Conservation (phyloP, 2,113 vertebrate species). For the Heterotilapia buettikoferi region DNA sequence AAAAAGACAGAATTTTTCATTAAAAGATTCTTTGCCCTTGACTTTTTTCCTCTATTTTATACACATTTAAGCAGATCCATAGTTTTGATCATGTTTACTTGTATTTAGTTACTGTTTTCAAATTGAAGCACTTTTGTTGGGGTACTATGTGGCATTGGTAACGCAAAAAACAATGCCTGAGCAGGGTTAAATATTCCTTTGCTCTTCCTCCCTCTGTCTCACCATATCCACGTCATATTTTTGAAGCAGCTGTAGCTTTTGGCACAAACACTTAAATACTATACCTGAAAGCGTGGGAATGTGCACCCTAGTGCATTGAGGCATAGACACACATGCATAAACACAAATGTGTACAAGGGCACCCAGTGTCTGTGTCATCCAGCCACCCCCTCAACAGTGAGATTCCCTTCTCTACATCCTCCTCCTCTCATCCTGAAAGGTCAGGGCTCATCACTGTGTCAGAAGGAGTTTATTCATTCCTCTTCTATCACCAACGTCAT, state of each 20-base stretch:
- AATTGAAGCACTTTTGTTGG: background rate
- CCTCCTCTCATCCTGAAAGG: conserved; percentile 50
- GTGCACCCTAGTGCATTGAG: background rate
- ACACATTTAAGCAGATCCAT: background rate
- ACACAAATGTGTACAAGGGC: background rate
- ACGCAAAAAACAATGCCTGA: background rate
- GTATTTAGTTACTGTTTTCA: background rate
- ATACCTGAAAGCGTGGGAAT: background rate
- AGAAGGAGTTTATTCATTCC: conserved; percentile 51
- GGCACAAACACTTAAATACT: background rate
- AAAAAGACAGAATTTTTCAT: background rate
- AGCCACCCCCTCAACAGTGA: conserved; percentile 3
- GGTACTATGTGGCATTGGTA: background rate
- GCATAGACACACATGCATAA: background rate
- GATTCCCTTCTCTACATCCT: conserved; percentile 20
- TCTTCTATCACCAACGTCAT: conserved; percentile 12
- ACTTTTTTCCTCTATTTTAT: background rate
- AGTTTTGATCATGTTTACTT: background rate
- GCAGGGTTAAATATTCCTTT: background rate
- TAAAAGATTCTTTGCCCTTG: background rate
- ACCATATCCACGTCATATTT: conserved; percentile 1
- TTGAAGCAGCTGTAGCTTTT: background rate
- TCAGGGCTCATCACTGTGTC: conserved; percentile 51
- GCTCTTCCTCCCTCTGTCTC: background rate
- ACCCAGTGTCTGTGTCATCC: conserved; percentile 11